Evolutionary conservation across 2,888 invertebrate genomes (phyloP), one percentile per base, ranked within the genome.

Genomic region (Ypsolopha sequella): DNA sequence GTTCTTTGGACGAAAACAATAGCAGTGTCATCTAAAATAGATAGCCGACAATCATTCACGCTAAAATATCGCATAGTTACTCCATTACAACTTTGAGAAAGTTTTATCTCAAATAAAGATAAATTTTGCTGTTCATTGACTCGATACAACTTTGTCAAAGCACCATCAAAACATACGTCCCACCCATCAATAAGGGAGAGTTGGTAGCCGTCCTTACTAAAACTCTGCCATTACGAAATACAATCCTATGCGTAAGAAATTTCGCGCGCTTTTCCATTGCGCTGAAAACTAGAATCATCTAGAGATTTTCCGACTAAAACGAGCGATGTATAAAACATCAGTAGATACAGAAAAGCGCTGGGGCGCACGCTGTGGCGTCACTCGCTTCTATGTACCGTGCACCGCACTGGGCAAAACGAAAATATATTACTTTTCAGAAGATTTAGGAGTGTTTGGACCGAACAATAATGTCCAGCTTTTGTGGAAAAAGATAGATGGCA

Each of bases 381-480:
- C 77, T 74, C 71, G 68, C 71, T 68, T 76, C 72, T 75, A 71
- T 73, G 75, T 73, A 73, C 68, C 71, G 71, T 71, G 70, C 76
- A 80, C 86, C 82, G 76, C 84, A 80, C 74, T 79, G 84, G 77
- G 80, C 82, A 87, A 87, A 87, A 87, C 85, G 87, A 87, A 87
- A 84, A 87, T 87, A 87, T 87, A 87, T 87, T 86, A 84, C 87
- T 87, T 80, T 84, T 80, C 80, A 81, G 80, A 85, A 87, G 87
- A 87, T 87, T 87, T 87, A 87, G 76, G 85, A 84, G 85, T 85
- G 86, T 86, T 87, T 86, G 86, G 87, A 87, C 87, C 87, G 85
- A 85, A 87, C 87, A 87, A 87, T 87, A 87, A 87, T 87, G 87
- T 87, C 87, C 87, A 76, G 87, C 87, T 86, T 87, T 87, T 87